A percentile compares a stretch with the other conserved stretches of the same genome.
Conservation (phyloP, 2,797 vertebrate genomes). For the Iguana delicatissima region DNA sequence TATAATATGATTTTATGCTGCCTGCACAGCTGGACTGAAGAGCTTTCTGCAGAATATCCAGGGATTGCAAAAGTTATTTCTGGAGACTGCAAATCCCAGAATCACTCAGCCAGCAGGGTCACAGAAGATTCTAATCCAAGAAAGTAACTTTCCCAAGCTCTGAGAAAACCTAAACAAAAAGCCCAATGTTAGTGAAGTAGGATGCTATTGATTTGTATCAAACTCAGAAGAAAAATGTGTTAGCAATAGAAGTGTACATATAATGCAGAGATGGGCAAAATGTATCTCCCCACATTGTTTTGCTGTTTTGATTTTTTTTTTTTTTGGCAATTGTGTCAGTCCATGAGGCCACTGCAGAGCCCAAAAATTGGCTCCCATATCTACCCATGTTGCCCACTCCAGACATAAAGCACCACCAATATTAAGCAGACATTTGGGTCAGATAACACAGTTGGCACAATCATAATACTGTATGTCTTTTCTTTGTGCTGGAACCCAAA, state of each 20-base stretch:
- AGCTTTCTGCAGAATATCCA: background rate
- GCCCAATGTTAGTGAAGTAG: background rate
- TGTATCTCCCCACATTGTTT: no score
- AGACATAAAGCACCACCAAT: background rate
- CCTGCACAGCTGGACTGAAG: no score
- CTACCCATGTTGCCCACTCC: background rate
- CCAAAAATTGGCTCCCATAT: no score
- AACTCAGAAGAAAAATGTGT: background rate
- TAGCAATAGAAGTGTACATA: background rate
- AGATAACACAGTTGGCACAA: background rate
- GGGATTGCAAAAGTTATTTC: no score
- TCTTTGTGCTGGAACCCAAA: background rate
- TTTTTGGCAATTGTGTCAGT: no score
- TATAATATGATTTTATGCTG: background rate
- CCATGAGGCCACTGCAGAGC: no score
- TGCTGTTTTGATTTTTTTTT: no score
- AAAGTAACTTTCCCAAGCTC: background rate
- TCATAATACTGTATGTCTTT: background rate
- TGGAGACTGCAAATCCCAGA: no score
- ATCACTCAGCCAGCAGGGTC: no score
- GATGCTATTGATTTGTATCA: background rate
- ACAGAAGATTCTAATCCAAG: no score
- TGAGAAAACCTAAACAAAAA: background rate
- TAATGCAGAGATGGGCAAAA: background rate
- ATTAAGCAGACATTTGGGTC: background rate